Evolutionary conservation across 2,888 invertebrate genomes (phyloP), one percentile per base, ranked within the genome.

Genomic region (Celastrina argiolus): DNA sequence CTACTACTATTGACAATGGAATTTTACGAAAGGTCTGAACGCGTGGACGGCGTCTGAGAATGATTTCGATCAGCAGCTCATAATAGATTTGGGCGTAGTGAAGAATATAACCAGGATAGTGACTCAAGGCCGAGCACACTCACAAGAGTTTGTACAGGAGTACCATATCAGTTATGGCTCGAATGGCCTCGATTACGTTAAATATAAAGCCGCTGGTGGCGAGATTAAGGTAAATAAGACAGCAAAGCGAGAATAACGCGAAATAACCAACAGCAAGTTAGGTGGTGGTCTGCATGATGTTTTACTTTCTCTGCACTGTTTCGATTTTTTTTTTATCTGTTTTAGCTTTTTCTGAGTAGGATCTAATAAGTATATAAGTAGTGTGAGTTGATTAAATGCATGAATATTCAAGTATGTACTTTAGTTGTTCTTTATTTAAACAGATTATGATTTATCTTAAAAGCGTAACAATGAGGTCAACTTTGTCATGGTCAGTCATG

Each of bases 151-250:
- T 91, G 97, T 99, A 68, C 96, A 96, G 85, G 98, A 99, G 86
- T 99, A 96, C 87, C 95, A 95, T 81, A 95, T 99, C 81, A 96
- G 97, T 88, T 99, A 97, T 89, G 97, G 97, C 72, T 95, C 96
- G 76, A 97, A 97, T 80, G 97, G 97, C 71, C 94, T 95, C 78
- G 97, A 98, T 89, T 98, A 95, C 88, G 95, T 96, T 68, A 95
- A 95, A 82, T 97, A 96, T 88, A 97, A 97, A 92, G 97, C 97
- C 74, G 93, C 96, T 64, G 96, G 97, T 78, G 98, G 98, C 74
- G 96, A 97, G 87, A 92, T 94, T 72, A 97, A 97, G 97, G 97
- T 97, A 95, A 94, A 67, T 63, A 56, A 67, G 22, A 10, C 22
- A 31, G 63, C 65, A 63, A 22, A 31, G 42, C 58, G 56, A 63